Percentiles rank a stretch among this genome's conserved stretches.
Evolutionary conservation across 2,113 vertebrate species (phyloP).

Genomic region (Gadus macrocephalus): DNA sequence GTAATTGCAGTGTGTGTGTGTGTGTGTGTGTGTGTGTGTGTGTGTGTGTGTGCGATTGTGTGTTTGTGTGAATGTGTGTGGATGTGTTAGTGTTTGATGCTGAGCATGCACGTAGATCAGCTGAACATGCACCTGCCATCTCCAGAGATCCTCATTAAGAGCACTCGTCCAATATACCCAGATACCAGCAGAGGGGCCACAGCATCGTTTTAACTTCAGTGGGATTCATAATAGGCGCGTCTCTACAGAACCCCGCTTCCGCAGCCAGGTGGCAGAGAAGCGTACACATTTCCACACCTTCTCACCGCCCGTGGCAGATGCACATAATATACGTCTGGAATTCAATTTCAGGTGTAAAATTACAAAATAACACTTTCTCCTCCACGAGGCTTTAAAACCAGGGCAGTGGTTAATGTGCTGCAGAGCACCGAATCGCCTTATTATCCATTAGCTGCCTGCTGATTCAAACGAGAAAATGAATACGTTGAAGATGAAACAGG

Average conservation of each 20-base stretch:
- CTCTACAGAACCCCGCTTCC: too few relatives aligned
- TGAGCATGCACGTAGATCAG: conserved; percentile 66
- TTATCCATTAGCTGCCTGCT: conserved; percentile 47
- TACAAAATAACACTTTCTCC: conserved; percentile 45
- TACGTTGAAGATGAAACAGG: conserved; percentile 38
- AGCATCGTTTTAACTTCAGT: too few relatives aligned
- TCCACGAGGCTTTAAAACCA: conserved; percentile 25
- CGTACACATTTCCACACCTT: conserved; percentile 33
- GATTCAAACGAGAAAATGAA: conserved; percentile 26
- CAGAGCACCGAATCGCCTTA: conserved; percentile 30
- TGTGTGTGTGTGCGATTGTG: conserved; percentile 40
- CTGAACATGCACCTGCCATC: conserved; percentile 75
- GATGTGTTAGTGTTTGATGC: conserved; percentile 58
- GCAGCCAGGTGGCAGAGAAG: too few relatives aligned
- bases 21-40: conserved; percentile 51
- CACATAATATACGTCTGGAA: conserved; percentile 14
- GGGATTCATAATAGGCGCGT: too few relatives aligned
- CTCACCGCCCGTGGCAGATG: conserved; percentile 25
- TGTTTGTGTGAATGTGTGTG: conserved; percentile 50
- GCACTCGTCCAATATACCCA: conserved; percentile 24
- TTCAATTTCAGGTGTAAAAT: conserved; percentile 53
- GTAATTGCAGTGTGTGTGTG: conserved; percentile 58
- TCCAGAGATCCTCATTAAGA: conserved; percentile 75
- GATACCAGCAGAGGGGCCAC: not conserved
- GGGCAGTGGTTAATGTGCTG: conserved; percentile 24